Evolutionary conservation across 2,797 vertebrate species (phyloP), one percentile per base, ranked within the genome.

Genomic region (Eurystomus glaucurus): DNA sequence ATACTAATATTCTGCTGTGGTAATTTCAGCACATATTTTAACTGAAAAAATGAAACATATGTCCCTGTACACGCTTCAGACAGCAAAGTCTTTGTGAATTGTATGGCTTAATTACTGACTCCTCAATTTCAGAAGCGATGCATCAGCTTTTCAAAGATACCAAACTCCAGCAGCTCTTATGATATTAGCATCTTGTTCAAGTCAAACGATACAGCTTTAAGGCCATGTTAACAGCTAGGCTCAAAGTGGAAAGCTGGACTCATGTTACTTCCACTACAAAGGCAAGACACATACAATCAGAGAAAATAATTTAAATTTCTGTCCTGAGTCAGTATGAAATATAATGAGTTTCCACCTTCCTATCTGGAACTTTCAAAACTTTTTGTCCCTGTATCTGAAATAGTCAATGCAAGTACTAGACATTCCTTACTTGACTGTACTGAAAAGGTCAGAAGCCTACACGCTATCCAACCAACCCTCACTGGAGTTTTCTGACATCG

Each of bases 371-470:
- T 12, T 78, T 76, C 58, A 55, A 69, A 77, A 66, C 35, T 51
- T 80, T 50, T 80, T 90, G 72, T 65, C 79, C 7, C 14, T 1
- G 4, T 29, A 88, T 65, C 22, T 3, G 3, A 93, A 50, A 82
- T 26, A 88, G 80, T 45, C 41, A 76, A 46, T n/a, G 48, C 45
- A 85, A 90, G 68, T 58, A 79, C 72, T 83, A 85, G 75, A 74
- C 71, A 37, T 85, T 77, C 84, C 76, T 95, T 94, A 91, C 77
- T 74, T 85, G 55, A 79, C 66, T 85, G 61, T 28, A 76, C 14
- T 31, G 66, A 69, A 95, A 94, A 93, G 41, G 83, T 86, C 70
- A 94, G 89, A 94, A 85, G 28, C 68, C 69, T 75, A 77, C 71
- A 58, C 1, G 0, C 7, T 69, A 25, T 90, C 74, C 70, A 79